Evolutionary conservation across 2,113 vertebrate genomes (phyloP).

Genomic region (Ifrita kowaldi): DNA sequence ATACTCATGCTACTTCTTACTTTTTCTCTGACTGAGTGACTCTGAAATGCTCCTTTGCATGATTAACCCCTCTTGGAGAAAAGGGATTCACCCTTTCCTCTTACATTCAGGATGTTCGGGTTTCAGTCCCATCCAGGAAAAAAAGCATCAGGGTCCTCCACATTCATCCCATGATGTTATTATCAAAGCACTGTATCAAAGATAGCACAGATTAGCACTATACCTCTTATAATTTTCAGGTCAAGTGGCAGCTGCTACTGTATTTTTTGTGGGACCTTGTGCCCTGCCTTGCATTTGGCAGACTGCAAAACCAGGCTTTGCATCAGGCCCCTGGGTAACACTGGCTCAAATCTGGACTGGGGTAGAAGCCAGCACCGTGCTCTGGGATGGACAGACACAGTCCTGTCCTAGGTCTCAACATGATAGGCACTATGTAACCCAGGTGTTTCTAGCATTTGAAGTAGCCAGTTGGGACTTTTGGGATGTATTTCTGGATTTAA

Average conservation of each 20-base stretch:
- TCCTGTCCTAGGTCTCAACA: neutral
- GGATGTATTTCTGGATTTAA: neutral
- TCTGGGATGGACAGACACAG: neutral
- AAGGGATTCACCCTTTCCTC: neutral
- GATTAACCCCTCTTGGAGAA: neutral
- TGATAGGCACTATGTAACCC: neutral
- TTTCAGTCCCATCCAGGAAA: neutral
- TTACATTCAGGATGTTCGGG: neutral
- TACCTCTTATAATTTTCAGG: neutral
- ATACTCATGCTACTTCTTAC: neutral
- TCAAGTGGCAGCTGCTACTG: neutral
- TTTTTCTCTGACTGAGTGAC: neutral
- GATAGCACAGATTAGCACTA: neutral
- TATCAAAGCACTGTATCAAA: neutral
- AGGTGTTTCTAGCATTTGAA: neutral
- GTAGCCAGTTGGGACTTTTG: neutral
- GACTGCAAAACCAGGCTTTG: neutral
- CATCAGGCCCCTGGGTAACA: too few species aligned
- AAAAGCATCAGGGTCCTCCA: neutral
- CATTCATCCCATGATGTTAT: neutral
- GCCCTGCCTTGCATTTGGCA: neutral
- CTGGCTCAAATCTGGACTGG: neutral
- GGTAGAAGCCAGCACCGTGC: neutral
- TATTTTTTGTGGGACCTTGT: neutral
- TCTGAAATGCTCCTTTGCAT: neutral